These are phyloP conservation scores for Drosophila pseudotakahashii DNA, from an alignment of 2,888 invertebrate genomes.

Conservation along the genomic window DNA sequence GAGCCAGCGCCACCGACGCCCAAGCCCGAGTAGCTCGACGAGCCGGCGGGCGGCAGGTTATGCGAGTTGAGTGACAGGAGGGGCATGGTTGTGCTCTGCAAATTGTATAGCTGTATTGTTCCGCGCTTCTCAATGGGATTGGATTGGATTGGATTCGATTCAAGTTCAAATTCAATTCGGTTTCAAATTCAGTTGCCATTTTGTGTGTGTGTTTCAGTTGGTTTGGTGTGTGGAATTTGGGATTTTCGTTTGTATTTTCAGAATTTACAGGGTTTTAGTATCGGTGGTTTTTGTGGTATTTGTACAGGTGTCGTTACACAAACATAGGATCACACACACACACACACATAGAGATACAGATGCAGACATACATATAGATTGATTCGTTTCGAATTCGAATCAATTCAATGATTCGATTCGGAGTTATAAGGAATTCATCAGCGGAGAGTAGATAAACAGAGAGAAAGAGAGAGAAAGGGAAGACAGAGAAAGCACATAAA, in stretches of 20 bases:
- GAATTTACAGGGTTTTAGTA: slow-evolving; percentile 28
- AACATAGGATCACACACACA: slow-evolving; percentile 40
- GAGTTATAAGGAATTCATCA: slow-evolving; percentile 27
- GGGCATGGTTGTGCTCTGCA: slow-evolving; percentile 89
- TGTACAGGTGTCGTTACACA: slow-evolving; percentile 40
- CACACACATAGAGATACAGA: slow-evolving; percentile 57
- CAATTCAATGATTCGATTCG: slow-evolving; percentile 11
- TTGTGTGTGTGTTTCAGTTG: slow-evolving; percentile 38
- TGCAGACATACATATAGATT: slow-evolving; percentile 48
- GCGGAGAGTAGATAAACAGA: slow-evolving; percentile 40
- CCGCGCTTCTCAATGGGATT: slow-evolving; percentile 80
- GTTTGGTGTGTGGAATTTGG: slow-evolving; percentile 23
- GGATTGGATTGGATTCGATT: slow-evolving; percentile 21
- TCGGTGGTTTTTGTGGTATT: slow-evolving; percentile 37
- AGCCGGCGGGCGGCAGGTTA: slow-evolving; percentile 83
- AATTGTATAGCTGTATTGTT: slow-evolving; percentile 85
- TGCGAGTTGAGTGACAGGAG: slow-evolving; percentile 85
- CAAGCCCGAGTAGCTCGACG: slow-evolving; percentile 83
- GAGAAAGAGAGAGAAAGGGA: slow-evolving; percentile 46
- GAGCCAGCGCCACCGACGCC: slow-evolving; percentile 80
- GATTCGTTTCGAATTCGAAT: slow-evolving; percentile 8
- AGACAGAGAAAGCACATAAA: slow-evolving; percentile 77
- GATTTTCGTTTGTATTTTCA: slow-evolving; percentile 17
- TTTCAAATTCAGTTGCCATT: slow-evolving; percentile 21
- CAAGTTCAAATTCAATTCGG: slow-evolving; percentile 40